Evolutionary conservation across 2,797 vertebrate species (phyloP).

Genomic region (Trichosurus vulpecula): DNA sequence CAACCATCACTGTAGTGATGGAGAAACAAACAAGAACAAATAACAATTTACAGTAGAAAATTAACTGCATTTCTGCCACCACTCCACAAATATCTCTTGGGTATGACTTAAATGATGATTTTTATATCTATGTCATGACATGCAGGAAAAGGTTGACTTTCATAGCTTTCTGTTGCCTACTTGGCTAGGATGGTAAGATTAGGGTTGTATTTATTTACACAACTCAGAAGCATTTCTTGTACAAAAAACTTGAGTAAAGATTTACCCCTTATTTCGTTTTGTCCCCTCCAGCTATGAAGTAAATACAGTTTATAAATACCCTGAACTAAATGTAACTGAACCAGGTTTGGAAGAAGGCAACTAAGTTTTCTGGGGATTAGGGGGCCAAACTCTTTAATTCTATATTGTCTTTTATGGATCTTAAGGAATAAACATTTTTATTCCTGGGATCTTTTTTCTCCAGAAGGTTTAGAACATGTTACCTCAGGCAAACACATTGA

Average conservation of each 20-base stretch:
- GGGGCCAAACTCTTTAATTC: constrained; percentile 1
- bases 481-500: constrained; percentile 8
- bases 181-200: background rate
- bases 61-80: constrained; percentile 26
- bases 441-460: background rate
- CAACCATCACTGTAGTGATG: constrained; percentile 9
- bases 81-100: constrained; percentile 3
- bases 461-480: background rate
- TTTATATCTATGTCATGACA: constrained; percentile 18
- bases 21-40: constrained; percentile 35
- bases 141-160: background rate
- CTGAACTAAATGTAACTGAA: background rate
- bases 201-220: constrained; percentile 28
- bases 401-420: background rate
- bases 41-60: constrained; percentile 48
- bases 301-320: background rate
- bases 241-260: constrained; percentile 7
- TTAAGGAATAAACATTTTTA: constrained; percentile 17
- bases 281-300: background rate
- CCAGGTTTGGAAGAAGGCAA: constrained; percentile 1
- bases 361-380: constrained; percentile 33
- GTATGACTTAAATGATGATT: background rate
- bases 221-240: constrained; percentile 33
- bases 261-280: background rate
- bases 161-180: background rate